Evolutionary conservation across 2,888 invertebrate species (phyloP).

Genomic region (Kryphioiulus occultus): DNA sequence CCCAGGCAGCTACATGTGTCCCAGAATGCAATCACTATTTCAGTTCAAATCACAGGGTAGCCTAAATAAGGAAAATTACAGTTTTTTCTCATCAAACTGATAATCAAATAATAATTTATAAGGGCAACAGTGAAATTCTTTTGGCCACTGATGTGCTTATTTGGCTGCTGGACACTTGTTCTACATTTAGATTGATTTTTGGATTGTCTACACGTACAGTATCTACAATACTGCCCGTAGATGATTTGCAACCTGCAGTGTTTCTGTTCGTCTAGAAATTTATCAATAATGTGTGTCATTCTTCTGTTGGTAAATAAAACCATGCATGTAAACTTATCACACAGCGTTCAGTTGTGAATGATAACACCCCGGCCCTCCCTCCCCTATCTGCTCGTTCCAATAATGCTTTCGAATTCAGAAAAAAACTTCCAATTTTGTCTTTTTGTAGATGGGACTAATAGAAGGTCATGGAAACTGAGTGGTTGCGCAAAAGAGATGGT

Average conservation of each 20-base stretch:
- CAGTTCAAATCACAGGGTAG: not conserved
- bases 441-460: constrained; percentile 2
- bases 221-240: too few relatives aligned
- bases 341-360: not conserved
- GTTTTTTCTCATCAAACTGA: too few relatives aligned
- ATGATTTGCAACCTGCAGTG: too few relatives aligned
- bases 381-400: not conserved
- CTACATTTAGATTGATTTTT: too few relatives aligned
- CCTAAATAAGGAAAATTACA: too few relatives aligned
- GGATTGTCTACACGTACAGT: too few relatives aligned
- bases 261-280: not conserved
- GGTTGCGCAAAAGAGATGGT: constrained; percentile 50
- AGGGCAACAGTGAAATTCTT: too few relatives aligned
- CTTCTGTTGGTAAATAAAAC: not conserved
- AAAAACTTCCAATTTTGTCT: not conserved
- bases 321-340: not conserved
- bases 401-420: not conserved
- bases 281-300: not conserved
- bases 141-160: too few relatives aligned
- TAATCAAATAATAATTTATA: too few relatives aligned
- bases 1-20: not conserved
- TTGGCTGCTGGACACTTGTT: too few relatives aligned
- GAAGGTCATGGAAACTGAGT: constrained; percentile 53
- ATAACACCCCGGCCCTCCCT: not conserved
- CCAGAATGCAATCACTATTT: not conserved